Percentiles rank a stretch among this genome's conserved stretches.
phyloP scores from a whole-genome alignment of 2,888 invertebrate genomes.

The Sylvicola cinctus region DNA sequence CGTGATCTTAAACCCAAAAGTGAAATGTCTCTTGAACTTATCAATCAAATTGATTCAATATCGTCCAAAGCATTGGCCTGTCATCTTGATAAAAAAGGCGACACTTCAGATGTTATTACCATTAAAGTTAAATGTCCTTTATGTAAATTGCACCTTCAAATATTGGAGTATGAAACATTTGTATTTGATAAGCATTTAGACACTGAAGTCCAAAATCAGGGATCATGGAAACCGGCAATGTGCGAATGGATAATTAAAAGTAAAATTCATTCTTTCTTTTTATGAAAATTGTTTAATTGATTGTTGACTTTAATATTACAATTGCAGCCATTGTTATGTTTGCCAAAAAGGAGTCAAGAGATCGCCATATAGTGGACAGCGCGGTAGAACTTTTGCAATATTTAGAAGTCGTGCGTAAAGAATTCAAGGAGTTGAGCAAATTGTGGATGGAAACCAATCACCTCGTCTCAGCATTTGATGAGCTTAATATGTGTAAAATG shows the following conservation, averaged over 20 bases:
- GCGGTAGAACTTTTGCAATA: conserved; percentile 31
- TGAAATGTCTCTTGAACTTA: conserved; percentile 9
- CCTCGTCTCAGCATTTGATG: conserved; percentile 38
- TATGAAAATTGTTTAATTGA: not conserved
- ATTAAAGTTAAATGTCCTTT: conserved; percentile 18
- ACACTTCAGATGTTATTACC: not conserved
- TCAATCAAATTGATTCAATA: conserved; percentile 11
- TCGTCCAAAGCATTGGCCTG: conserved; percentile 19
- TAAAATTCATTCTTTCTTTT: conserved; percentile 10
- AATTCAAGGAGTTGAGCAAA: conserved; percentile 30
- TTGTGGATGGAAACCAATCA: conserved; percentile 24
- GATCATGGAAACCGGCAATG: conserved; percentile 39
- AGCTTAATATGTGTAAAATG: conserved; percentile 48
- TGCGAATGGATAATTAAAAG: conserved; percentile 35
- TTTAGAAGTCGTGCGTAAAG: conserved; percentile 38
- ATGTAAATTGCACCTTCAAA: conserved; percentile 24
- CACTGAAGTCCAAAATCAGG: conserved; percentile 23
- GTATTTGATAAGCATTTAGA: conserved; percentile 29
- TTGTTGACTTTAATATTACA: conserved; percentile 4
- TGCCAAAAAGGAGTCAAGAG: conserved; percentile 19
- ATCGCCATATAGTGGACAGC: conserved; percentile 23
- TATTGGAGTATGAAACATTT: conserved; percentile 30
- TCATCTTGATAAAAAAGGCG: conserved; percentile 16
- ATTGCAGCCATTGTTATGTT: conserved; percentile 23
- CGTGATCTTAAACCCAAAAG: conserved; percentile 12